phyloP scores from a whole-genome alignment of 2,113 vertebrate genomes.

The Erythrocercus mccallii region DNA sequence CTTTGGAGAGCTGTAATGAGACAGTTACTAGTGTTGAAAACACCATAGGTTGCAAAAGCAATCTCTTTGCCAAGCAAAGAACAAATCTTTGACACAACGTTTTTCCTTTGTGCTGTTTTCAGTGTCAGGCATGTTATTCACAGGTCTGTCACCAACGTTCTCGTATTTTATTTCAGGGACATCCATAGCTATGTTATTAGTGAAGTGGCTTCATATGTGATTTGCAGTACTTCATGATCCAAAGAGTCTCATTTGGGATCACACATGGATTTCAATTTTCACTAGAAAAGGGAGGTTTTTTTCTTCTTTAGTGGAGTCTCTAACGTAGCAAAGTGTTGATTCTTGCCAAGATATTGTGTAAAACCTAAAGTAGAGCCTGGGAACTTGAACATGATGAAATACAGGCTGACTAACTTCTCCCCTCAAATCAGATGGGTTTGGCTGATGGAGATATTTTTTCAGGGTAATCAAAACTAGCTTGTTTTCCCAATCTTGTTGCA shows the following conservation, averaged over 20 bases:
- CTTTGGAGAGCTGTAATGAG: background rate
- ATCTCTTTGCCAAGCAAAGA: background rate
- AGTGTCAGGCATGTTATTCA: background rate
- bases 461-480: background rate
- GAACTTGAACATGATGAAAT: background rate
- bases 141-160: background rate
- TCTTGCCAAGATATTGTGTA: background rate
- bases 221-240: background rate
- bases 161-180: background rate
- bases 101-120: background rate
- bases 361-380: background rate
- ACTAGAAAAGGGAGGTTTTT: fast-evolving
- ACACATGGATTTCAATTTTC: background rate
- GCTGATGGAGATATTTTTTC: background rate
- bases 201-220: background rate
- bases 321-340: background rate
- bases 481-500: background rate
- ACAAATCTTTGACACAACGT: background rate
- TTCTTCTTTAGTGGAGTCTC: background rate
- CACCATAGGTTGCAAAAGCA: background rate
- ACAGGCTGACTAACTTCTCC: background rate
- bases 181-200: background rate
- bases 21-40: background rate
- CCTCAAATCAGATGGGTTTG: background rate
- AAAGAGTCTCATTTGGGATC: background rate